Conservation (phyloP, 2,113 vertebrate species). For the Peromyscus leucopus region DNA sequence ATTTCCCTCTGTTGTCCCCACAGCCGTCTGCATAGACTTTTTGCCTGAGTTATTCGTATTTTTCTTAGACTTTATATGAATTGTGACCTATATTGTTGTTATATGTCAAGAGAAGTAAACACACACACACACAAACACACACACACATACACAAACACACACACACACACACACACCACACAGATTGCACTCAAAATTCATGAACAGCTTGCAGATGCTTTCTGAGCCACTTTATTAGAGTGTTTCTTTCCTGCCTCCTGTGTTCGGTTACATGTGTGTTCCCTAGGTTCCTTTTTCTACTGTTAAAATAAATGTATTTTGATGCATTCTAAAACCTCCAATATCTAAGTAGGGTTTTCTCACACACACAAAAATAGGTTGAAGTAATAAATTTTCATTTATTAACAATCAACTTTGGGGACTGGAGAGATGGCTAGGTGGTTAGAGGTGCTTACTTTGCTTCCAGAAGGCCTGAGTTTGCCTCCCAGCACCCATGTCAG, state of each 20-base stretch:
- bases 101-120: not conserved
- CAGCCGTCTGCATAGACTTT: not conserved
- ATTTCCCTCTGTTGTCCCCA: not conserved
- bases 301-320: not conserved
- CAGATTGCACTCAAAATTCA: not conserved
- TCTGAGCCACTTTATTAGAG: not conserved
- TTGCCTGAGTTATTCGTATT: not conserved
- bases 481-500: not conserved
- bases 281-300: not conserved
- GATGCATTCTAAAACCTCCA: not conserved
- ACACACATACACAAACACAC: not conserved
- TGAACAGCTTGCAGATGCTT: not conserved
- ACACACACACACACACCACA: not conserved
- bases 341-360: not conserved
- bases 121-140: no score
- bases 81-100: not conserved
- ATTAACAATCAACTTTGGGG: constrained; percentile 35
- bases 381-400: not conserved
- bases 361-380: not conserved
- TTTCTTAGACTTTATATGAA: constrained; percentile 19
- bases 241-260: no score
- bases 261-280: not conserved
- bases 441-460: not conserved
- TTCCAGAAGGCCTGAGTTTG: not conserved
- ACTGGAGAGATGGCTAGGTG: not conserved